Percentiles rank a stretch among this genome's conserved stretches.
phyloP scores from a whole-genome alignment of 2,113 vertebrate genomes.

The Dunckerocampus dactyliophorus region DNA sequence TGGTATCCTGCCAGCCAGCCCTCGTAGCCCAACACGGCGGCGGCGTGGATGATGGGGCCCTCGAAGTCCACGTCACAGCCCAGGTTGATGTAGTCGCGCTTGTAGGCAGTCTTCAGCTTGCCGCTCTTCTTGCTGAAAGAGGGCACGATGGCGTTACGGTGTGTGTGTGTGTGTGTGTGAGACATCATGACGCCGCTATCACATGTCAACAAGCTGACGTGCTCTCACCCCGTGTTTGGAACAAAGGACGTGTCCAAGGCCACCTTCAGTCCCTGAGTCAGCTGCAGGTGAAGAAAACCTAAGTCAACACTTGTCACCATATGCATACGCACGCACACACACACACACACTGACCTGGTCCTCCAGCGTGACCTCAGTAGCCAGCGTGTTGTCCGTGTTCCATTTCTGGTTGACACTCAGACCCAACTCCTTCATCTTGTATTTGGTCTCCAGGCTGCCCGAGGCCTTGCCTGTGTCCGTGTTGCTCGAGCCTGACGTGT shows the following conservation, averaged over 20 bases:
- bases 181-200: too few species aligned
- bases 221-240: constrained; percentile 91
- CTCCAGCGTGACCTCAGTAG: constrained; percentile 84
- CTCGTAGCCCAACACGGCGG: constrained; percentile 87
- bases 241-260: constrained; percentile 91
- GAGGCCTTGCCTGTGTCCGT: constrained; percentile 90
- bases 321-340: neutral
- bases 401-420: constrained; percentile 91
- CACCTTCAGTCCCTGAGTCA: constrained; percentile 87
- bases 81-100: constrained; percentile 85
- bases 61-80: constrained; percentile 90
- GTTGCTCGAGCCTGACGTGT: constrained; percentile 86
- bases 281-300: constrained; percentile 61
- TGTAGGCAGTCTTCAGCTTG: constrained; percentile 92
- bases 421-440: constrained; percentile 85
- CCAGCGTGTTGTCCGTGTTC: constrained; percentile 92
- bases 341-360: constrained; percentile 78
- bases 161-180: neutral
- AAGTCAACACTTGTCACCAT: neutral
- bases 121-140: constrained; percentile 89
- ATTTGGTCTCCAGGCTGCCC: constrained; percentile 92
- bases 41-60: constrained; percentile 85
- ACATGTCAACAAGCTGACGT: neutral
- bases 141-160: neutral
- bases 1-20: constrained; percentile 95